Evolutionary conservation across 2,888 invertebrate species (phyloP).

Genomic region (Harpalus rufipes): DNA sequence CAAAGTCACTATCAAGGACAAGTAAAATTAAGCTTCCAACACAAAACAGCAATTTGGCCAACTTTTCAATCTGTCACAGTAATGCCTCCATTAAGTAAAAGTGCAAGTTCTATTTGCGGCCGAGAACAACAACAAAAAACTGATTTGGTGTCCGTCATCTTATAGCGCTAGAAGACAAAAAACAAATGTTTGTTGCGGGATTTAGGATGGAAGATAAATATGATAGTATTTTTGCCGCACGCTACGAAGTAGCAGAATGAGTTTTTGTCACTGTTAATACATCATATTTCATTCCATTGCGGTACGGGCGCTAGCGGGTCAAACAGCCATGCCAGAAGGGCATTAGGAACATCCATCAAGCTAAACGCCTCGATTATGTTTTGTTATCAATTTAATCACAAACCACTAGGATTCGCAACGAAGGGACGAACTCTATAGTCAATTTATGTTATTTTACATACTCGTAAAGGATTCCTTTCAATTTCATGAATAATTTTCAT

Average conservation of each 20-base stretch:
- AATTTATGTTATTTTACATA: neutral
- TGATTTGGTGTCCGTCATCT: slow-evolving; percentile 47
- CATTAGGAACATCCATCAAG: slow-evolving; percentile 66
- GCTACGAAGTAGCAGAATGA: slow-evolving; percentile 51
- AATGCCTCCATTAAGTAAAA: slow-evolving; percentile 7
- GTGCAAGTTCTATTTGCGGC: neutral
- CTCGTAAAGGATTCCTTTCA: neutral
- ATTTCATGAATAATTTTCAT: neutral
- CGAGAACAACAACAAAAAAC: slow-evolving; percentile 38
- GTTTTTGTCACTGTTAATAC: slow-evolving; percentile 67
- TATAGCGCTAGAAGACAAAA: slow-evolving; percentile 27
- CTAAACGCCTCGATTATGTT: slow-evolving; percentile 60
- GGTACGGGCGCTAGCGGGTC: slow-evolving; percentile 54
- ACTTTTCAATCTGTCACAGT: neutral
- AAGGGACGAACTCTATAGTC: neutral
- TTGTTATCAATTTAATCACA: slow-evolving; percentile 61
- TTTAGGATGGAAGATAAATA: slow-evolving; percentile 63
- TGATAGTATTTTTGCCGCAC: slow-evolving; percentile 63
- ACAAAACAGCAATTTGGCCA: neutral
- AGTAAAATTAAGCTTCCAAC: neutral
- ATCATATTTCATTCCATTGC: slow-evolving; percentile 63
- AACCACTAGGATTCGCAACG: neutral
- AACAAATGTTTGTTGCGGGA: slow-evolving; percentile 58
- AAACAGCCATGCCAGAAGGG: slow-evolving; percentile 58
- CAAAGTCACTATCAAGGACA: too few relatives aligned